Evolutionary conservation across 2,113 vertebrate genomes (phyloP).

Genomic region (Tychaedon coryphoeus): DNA sequence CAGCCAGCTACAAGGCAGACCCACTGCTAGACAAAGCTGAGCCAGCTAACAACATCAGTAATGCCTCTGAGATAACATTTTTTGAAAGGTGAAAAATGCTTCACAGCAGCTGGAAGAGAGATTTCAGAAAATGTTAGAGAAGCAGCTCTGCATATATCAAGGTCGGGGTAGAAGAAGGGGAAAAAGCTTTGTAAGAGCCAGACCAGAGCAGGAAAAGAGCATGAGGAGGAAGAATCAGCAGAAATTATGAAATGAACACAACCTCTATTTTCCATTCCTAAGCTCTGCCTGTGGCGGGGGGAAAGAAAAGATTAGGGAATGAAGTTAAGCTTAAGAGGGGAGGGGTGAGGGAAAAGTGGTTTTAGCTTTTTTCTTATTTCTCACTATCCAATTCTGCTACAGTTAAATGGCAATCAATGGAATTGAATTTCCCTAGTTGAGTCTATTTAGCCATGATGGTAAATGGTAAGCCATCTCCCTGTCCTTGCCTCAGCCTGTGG

Average conservation of each 20-base stretch:
- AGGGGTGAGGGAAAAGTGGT: rapidly evolving
- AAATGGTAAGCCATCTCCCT: background rate
- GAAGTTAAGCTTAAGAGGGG: background rate
- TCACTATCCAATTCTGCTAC: background rate
- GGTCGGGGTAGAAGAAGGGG: background rate
- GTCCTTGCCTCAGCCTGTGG: background rate
- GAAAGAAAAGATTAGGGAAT: background rate
- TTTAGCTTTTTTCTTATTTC: background rate
- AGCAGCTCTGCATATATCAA: background rate
- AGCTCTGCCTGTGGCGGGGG: rapidly evolving
- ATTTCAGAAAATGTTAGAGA: background rate
- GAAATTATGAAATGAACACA: background rate
- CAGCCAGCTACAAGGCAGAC: background rate
- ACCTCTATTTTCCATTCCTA: rapidly evolving
- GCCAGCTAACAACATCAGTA: background rate
- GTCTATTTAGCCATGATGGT: background rate
- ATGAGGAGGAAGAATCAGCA: background rate
- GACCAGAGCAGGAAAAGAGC: background rate
- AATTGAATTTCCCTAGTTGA: background rate
- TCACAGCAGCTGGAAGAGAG: background rate
- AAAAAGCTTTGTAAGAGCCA: background rate
- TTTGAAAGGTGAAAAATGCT: background rate
- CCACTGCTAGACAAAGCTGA: background rate
- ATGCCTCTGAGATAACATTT: background rate
- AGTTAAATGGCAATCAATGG: background rate